Conservation (phyloP, 35 echinoderm and acorn worm species). For the Holothuria glaberrima region DNA sequence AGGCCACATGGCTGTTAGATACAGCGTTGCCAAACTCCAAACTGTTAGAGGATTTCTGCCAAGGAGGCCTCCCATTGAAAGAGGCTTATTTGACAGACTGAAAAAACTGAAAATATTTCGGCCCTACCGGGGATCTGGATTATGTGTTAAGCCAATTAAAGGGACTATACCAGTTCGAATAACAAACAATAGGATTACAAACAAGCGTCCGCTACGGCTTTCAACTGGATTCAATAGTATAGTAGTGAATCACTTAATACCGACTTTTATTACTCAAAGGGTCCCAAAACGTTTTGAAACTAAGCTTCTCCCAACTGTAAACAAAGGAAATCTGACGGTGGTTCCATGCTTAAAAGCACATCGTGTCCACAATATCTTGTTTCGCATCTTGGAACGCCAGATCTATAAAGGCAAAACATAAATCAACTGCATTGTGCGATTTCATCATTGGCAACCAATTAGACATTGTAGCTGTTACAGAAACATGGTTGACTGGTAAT, state of each 20-base stretch:
- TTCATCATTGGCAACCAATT: background rate
- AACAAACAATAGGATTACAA: background rate
- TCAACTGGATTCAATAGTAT: background rate
- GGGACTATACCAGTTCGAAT: background rate
- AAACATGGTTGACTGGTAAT: background rate
- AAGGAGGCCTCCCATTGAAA: constrained; percentile 28
- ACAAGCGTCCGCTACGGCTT: background rate
- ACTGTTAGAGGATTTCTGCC: constrained; percentile 36
- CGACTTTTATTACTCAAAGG: background rate
- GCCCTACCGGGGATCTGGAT: background rate
- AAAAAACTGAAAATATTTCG: background rate
- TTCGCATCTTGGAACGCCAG: constrained; percentile 17
- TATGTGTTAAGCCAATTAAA: background rate
- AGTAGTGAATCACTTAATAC: background rate
- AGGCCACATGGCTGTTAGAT: no score
- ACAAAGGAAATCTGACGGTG: background rate
- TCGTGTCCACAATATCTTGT: background rate
- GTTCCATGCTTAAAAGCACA: background rate
- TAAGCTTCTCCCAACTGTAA: background rate
- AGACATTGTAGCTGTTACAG: constrained; percentile 28
- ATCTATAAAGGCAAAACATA: background rate
- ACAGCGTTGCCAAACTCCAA: background rate
- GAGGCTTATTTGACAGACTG: background rate
- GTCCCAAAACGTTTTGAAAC: no score
- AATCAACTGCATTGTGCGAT: constrained; percentile 7